Evolutionary conservation across 2,113 vertebrate genomes (phyloP), one percentile per base, ranked within the genome.

Genomic region (Trematocara unimaculatum): DNA sequence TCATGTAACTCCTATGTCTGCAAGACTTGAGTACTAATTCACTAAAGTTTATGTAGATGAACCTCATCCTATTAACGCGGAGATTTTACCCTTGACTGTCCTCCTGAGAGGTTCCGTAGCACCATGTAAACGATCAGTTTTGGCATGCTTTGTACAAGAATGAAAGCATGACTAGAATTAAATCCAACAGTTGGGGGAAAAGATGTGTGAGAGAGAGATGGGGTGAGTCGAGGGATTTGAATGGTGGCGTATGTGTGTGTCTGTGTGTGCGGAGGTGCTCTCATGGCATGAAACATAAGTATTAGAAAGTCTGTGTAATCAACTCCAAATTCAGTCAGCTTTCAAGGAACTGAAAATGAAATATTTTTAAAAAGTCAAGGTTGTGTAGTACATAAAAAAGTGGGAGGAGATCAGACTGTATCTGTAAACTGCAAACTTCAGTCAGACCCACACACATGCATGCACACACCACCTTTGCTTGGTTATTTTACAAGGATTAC

Each of bases 401-500:
- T 40, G 29, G 20, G 70, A 55, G 29, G 70, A 35, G 53, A 60
- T 45, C 7, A 53, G 5, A 55, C 35, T 26, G 18, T 90, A 83
- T 87, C 5, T 80, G 80, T 91, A 47, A 47, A 47, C 83, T 77
- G 58, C 70, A 29, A 85, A 79, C 38, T 88, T 87, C 56, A 72
- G 89, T 89, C 86, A 77, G 70, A 62, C 58, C 33, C 64, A 81
- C 40, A 85, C 38, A 72, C 62, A 80, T 54, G 81, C 15, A 80
- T 51, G 6, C 70, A 82, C 85, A 83, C 82, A 85, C 64, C 78
- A 88, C 79, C 87, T 89, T 92, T 45, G 58, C 88, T 49, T 81
- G 89, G 87, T 91, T 93, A 90, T 93, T 95, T 94, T 93, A 94
- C 93, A 92, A 92, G 94, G 93, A 95, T 96, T 95, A 95, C 79